Evolutionary conservation across 2,888 invertebrate genomes (phyloP), one percentile per base, ranked within the genome.

Genomic region (Orchestes rusci): DNA sequence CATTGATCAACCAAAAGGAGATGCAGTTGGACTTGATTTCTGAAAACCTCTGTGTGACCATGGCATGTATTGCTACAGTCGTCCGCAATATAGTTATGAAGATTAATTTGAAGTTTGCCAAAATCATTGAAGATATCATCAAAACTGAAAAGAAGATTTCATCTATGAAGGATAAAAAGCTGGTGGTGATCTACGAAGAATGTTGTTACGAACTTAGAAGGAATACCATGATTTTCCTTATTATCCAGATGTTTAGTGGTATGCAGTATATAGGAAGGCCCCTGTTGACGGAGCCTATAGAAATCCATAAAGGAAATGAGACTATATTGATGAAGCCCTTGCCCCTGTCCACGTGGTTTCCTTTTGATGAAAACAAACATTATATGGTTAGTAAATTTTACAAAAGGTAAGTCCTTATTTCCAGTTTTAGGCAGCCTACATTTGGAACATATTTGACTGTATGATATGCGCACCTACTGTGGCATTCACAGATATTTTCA

Each of bases 331-430:
- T 31, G 2, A 31, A 13, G 13, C 10, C 31, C 2, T 31, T 31
- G 13, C 31, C 31, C 13, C 13, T 12, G 15, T 31, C 31, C 8
- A 12, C 13, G 8, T 31, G 31, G 31, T 12, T 31, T 10, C 31
- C 31, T 2, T 12, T 31, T 31, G 31, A 31, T 31, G 13, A n/a
- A 2, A 8, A 31, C 8, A 13, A 10, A 2, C 13, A 31, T 8
- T 31, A 31, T 31, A 8, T 13, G 13, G 31, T 31, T 8, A 31
- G 31, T n/a, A n/a, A n/a, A n/a, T n/a, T n/a, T n/a, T n/a, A n/a
- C n/a, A n/a, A n/a, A n/a, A n/a, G n/a, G n/a, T n/a, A n/a, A n/a
- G 23, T 23, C 5, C 7, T 10, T 23, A 23, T 7, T 23, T 23
- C 10, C 10, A 7, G 7, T 23, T 23, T 23, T 23, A 23, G 23